Evolutionary conservation across 2,888 invertebrate genomes (phyloP).

Genomic region (Lucinisca nassula): DNA sequence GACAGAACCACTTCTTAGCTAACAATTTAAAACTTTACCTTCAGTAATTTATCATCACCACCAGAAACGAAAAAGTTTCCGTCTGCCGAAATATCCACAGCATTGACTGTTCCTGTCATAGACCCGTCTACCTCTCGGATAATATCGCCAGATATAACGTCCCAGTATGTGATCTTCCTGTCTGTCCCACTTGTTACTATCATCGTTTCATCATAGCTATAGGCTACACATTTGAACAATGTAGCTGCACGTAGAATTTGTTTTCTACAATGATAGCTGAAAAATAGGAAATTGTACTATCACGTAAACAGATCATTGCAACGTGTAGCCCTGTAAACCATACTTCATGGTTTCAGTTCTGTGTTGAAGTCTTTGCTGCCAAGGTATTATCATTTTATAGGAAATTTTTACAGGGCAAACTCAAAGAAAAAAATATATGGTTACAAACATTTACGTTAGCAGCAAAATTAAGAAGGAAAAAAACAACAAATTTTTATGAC

Average conservation of each 20-base stretch:
- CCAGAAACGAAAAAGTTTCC: conserved; percentile 94
- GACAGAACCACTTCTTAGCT: no score
- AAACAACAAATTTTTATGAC: no score
- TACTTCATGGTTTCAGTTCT: no score
- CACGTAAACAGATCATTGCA: no score
- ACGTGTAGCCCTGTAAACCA: no score
- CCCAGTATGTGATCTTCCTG: conserved; percentile 95
- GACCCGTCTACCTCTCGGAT: conserved; percentile 96
- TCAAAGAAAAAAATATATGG: no score
- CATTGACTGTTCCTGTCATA: conserved; percentile 93
- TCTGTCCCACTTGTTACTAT: conserved; percentile 96
- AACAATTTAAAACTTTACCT: conserved; percentile 89
- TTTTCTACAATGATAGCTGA: conserved; percentile 90
- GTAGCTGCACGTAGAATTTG: conserved; percentile 95
- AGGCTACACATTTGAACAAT: conserved; percentile 88
- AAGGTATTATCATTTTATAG: no score
- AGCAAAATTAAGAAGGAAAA: no score
- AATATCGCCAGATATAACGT: conserved; percentile 94
- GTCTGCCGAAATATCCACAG: conserved; percentile 92
- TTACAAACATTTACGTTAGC: no score
- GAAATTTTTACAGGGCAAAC: no score
- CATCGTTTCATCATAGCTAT: conserved; percentile 90
- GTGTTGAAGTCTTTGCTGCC: no score
- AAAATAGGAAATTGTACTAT: no score
- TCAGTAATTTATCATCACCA: conserved; percentile 95